Evolutionary conservation across 2,113 vertebrate species (phyloP), one percentile per base, ranked within the genome.

Genomic region (Riparia riparia): DNA sequence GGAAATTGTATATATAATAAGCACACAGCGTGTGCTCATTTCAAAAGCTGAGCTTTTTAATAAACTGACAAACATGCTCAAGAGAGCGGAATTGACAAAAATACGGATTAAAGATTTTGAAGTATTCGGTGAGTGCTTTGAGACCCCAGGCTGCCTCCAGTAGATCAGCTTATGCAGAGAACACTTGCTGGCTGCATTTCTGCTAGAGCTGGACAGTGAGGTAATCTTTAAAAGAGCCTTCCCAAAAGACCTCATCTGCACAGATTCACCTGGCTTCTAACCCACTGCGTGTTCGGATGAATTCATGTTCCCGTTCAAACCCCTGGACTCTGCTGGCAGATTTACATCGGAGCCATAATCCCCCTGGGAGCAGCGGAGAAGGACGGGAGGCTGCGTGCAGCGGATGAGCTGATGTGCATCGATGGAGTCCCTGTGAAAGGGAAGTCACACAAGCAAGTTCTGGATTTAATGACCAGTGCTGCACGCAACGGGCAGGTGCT

Each of bases 261-360:
- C 69, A 68, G 29, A 19, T 56, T 79, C 56, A 44, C 54, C 79
- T 83, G 72, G 42, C 41, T 53, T 39, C 47, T 51, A 56, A 24
- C 6, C 57, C 57, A 2, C 32, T 29, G 14, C 1, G 3, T 39
- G 61, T 80, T 47, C 25, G 66, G 64, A 32, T 53, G 70, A 65
- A 47, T 29, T 39, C 16, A 2, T 3, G 21, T 65, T 51, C 49
- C 24, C 1, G 0, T 49, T 58, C 63, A 57, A 73, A 65, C n/a
- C 60, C 78, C 28, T 25, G 42, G 44, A 20, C 87, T 90, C 11
- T 91, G 47, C 73, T 95, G 39, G 3, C 97, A 99, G 99, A 99
- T 99, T 53, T 99, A 99, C 80, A 99, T 99, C 2, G 99, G 99
- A 8, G 99, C 99, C 90, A 99, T 99, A 37, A 99, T 99, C 71